Percentiles rank a stretch among this genome's conserved stretches.
Conservation (phyloP, 2,113 vertebrate genomes). For the Pygoscelis antarcticus region DNA sequence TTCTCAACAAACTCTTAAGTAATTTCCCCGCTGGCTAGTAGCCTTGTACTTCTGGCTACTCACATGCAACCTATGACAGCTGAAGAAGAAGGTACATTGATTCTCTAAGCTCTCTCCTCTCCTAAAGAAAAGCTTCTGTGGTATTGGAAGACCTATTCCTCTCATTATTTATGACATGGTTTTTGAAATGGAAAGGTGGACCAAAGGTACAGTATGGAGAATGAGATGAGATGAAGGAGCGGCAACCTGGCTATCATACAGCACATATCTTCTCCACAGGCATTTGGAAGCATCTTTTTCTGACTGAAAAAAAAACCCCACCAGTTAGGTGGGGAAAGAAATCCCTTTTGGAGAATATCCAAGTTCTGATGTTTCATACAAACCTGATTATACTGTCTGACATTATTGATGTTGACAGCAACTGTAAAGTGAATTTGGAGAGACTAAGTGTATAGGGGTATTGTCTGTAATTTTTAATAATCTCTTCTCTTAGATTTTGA, state of each 20-base stretch:
- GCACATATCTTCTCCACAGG: not conserved
- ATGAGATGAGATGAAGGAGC: not conserved
- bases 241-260: not conserved
- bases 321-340: not conserved
- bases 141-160: not conserved
- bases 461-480: slow-evolving; percentile 55
- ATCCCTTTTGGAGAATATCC: not conserved
- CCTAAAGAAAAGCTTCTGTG: not conserved
- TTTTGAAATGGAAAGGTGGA: not conserved
- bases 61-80: not conserved
- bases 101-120: not conserved
- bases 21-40: not conserved
- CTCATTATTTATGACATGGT: not conserved
- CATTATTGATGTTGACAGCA: slow-evolving; percentile 52
- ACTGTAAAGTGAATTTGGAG: slow-evolving; percentile 44
- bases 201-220: not conserved
- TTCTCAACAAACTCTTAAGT: not conserved
- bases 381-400: slow-evolving; percentile 20
- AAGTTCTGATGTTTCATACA: not conserved
- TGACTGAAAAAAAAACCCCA: not conserved
- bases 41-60: not conserved
- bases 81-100: not conserved
- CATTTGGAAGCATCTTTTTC: not conserved
- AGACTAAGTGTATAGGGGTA: slow-evolving; percentile 27
- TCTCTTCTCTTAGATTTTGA: not conserved